A percentile compares a stretch with the other conserved stretches of the same genome.
phyloP scores from a whole-genome alignment of 2,888 invertebrate genomes.

The Pachymerium ferrugineum region DNA sequence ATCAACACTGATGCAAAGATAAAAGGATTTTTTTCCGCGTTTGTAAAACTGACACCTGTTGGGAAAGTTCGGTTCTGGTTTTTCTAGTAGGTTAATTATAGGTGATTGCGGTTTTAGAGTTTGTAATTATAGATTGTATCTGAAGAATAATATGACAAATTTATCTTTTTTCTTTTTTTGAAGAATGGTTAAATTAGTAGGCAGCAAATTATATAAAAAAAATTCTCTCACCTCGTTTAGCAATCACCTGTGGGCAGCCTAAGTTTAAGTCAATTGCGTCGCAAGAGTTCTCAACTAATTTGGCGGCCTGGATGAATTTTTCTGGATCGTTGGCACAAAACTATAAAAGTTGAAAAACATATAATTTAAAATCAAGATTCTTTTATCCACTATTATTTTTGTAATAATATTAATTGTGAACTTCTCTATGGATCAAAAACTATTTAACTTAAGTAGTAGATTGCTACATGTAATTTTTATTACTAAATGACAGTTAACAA shows the following conservation, averaged over 20 bases:
- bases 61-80: not conserved
- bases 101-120: not conserved
- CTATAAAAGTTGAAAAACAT: constrained; percentile 42
- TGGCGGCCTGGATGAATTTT: constrained; percentile 50
- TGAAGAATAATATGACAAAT: not conserved
- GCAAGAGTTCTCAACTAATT: constrained; percentile 49
- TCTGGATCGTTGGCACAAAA: constrained; percentile 54
- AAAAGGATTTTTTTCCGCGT: not conserved
- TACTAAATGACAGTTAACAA: too few species aligned
- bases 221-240: constrained; percentile 45
- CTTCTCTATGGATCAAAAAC: too few species aligned
- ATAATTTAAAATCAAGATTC: not conserved
- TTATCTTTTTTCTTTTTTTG: not conserved
- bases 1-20: not conserved
- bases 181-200: not conserved
- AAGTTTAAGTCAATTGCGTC: constrained; percentile 54
- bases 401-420: not conserved
- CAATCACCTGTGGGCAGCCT: constrained; percentile 54
- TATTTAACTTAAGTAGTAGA: too few species aligned
- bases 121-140: not conserved
- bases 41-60: not conserved
- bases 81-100: not conserved
- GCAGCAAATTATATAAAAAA: not conserved
- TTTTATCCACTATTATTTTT: too few species aligned
- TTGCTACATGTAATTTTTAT: too few species aligned